Percentiles rank a stretch among this genome's conserved stretches.
phyloP scores from a whole-genome alignment of 2,888 invertebrate species.

The Polyommatus icarus region DNA sequence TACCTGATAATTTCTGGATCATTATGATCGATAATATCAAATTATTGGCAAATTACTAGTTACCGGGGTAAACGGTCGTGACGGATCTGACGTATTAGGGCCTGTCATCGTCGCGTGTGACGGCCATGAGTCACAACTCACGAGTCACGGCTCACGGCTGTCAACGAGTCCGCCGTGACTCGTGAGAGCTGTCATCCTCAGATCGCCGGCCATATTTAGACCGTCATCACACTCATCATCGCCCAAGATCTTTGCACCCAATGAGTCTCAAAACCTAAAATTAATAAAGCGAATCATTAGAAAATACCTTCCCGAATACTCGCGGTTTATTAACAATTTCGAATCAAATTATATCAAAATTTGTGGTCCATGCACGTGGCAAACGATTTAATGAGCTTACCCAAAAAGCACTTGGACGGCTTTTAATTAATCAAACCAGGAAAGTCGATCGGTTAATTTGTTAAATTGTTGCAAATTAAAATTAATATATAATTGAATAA shows the following conservation, averaged over 20 bases:
- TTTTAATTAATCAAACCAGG: background rate
- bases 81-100: constrained; percentile 8
- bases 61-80: constrained; percentile 6
- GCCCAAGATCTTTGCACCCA: too few relatives aligned
- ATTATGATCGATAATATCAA: background rate
- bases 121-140: background rate
- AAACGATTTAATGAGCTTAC: background rate
- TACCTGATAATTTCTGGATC: background rate
- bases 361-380: background rate
- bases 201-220: background rate
- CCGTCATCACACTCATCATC: constrained; percentile 5
- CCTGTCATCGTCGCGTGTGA: constrained; percentile 3
- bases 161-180: background rate
- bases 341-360: constrained; percentile 7
- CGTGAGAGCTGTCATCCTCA: constrained; percentile 7
- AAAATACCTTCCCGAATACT: background rate
- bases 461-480: background rate
- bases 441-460: background rate
- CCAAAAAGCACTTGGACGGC: background rate
- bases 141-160: background rate
- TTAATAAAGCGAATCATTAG: background rate
- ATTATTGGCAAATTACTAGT: background rate
- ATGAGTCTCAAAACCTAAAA: background rate
- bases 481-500: background rate
- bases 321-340: background rate